Evolutionary conservation across 2,797 vertebrate genomes (phyloP).

Genomic region (Alcedo quadribrachys): DNA sequence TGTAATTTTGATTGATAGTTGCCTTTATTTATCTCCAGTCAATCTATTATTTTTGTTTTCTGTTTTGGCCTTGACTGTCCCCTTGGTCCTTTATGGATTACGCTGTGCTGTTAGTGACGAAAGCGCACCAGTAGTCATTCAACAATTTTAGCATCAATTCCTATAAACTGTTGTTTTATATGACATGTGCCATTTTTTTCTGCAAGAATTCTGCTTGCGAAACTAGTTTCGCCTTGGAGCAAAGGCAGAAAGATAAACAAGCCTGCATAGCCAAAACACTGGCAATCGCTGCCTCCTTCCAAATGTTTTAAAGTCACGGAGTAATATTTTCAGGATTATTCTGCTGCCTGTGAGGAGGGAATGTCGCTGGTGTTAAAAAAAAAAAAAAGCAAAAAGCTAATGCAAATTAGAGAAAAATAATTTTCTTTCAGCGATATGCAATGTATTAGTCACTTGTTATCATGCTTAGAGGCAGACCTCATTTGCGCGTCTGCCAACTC

Average conservation of each 20-base stretch:
- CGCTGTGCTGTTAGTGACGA: slow-evolving; percentile 11
- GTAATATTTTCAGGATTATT: slow-evolving; percentile 79
- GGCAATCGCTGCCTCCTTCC: slow-evolving; percentile 77
- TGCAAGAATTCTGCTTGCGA: slow-evolving; percentile 79
- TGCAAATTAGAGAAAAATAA: slow-evolving; percentile 86
- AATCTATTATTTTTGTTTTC: neutral
- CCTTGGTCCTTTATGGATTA: slow-evolving; percentile 37
- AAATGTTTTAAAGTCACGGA: slow-evolving; percentile 79
- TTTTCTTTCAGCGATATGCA: slow-evolving; percentile 85
- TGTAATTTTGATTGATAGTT: neutral
- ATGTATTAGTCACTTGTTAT: slow-evolving; percentile 86
- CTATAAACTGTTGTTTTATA: slow-evolving; percentile 76
- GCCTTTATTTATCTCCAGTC: slow-evolving; percentile 4
- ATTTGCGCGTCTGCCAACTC: slow-evolving; percentile 84
- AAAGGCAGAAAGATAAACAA: slow-evolving; percentile 83
- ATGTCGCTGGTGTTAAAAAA: slow-evolving; percentile 43
- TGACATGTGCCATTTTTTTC: slow-evolving; percentile 79
- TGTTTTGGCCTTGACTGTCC: slow-evolving; percentile 38
- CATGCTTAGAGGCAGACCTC: slow-evolving; percentile 83
- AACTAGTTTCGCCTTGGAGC: slow-evolving; percentile 81
- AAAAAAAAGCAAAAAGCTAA: slow-evolving; percentile 60
- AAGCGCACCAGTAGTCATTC: slow-evolving; percentile 71
- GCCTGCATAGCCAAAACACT: slow-evolving; percentile 77
- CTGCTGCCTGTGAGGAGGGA: slow-evolving; percentile 71
- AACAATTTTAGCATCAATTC: slow-evolving; percentile 75